Evolutionary conservation across 2,888 invertebrate species (phyloP).

Genomic region (Tachina lurida): DNA sequence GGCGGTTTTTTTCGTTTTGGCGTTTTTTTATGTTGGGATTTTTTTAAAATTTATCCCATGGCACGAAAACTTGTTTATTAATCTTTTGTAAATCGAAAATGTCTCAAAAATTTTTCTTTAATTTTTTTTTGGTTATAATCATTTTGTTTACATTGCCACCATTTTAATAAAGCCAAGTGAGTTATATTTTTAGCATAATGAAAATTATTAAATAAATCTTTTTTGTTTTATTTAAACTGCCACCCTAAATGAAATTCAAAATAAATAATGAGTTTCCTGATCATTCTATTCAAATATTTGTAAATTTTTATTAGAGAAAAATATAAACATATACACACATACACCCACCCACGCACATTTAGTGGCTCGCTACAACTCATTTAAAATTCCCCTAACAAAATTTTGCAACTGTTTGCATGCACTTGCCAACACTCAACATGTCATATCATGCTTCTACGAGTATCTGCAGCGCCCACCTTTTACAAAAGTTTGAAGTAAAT

Average conservation of each 20-base stretch:
- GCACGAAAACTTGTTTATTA: too few relatives aligned
- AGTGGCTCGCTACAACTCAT: slow-evolving; percentile 28
- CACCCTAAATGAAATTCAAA: slow-evolving; percentile 11
- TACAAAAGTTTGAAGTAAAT: slow-evolving; percentile 48
- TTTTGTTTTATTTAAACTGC: not conserved
- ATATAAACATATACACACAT: not conserved
- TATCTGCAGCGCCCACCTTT: slow-evolving; percentile 54
- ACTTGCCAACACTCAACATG: slow-evolving; percentile 64
- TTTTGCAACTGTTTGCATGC: slow-evolving; percentile 62
- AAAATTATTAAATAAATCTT: not conserved
- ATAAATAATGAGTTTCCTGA: slow-evolving; percentile 16
- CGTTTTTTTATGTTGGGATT: too few relatives aligned
- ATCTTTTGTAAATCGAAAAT: too few relatives aligned
- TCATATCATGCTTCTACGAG: slow-evolving; percentile 45
- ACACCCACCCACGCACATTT: slow-evolving; percentile 28
- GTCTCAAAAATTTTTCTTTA: too few relatives aligned
- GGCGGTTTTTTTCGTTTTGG: too few relatives aligned
- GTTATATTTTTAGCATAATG: too few relatives aligned
- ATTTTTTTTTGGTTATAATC: too few relatives aligned
- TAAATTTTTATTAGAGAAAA: not conserved
- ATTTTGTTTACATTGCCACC: too few relatives aligned
- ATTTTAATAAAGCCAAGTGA: too few relatives aligned
- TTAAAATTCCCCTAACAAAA: slow-evolving; percentile 57
- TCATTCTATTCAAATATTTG: slow-evolving; percentile 1
- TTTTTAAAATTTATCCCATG: too few relatives aligned